Evolutionary conservation across 1,140 invertebrate species (phyloP).

Genomic region (silkworm (Bombyx mori)): ASM3026992v2 NC_085119.1:16381501-16382000

Average conservation of each 20-base stretch:
- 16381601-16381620: neutral
- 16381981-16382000: no score
- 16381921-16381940: no score
- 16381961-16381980: no score
- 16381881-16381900: neutral
- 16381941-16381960: no score
- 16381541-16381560: no score
- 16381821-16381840: slow-evolving; percentile 39
- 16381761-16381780: slow-evolving; percentile 44
- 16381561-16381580: no score
- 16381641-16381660: neutral
- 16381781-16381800: slow-evolving; percentile 32
- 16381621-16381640: no score
- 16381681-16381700: slow-evolving; percentile 28
- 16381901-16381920: no score
- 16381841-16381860: slow-evolving; percentile 9
- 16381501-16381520: no score
- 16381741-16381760: slow-evolving; percentile 65
- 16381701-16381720: slow-evolving; percentile 59
- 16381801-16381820: slow-evolving; percentile 40
- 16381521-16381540: no score
- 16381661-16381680: neutral
- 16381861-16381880: neutral
- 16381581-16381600: no score
- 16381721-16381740: slow-evolving; percentile 56